Evolutionary conservation across 1,140 invertebrate species (phyloP).

Genomic region (Venturia canescens): DNA sequence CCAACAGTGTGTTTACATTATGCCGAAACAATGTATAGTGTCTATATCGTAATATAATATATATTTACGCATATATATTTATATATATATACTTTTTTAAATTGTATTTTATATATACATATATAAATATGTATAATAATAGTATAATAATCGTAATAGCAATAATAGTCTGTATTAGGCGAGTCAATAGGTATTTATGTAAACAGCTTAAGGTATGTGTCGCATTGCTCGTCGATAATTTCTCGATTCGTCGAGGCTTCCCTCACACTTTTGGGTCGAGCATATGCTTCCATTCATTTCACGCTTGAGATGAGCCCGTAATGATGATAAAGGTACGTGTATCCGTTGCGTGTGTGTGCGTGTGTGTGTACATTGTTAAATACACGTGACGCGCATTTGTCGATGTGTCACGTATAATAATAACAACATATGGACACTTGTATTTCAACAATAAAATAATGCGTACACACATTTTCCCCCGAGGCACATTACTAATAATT

Average conservation of each 20-base stretch:
- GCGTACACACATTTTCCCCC: neutral
- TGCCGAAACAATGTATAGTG: conserved; percentile 68
- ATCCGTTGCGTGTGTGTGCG: neutral
- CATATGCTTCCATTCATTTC: conserved; percentile 4
- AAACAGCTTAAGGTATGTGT: conserved; percentile 63
- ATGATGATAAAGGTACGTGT: neutral
- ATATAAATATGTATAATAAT: conserved; percentile 56
- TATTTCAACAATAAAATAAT: conserved; percentile 20
- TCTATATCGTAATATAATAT: conserved; percentile 66
- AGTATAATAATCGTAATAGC: conserved; percentile 65
- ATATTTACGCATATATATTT: conserved; percentile 35
- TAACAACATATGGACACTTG: neutral
- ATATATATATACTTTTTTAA: conserved; percentile 2
- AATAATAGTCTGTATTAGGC: conserved; percentile 67
- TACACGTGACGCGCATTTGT: too few species aligned
- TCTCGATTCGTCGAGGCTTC: conserved; percentile 51
- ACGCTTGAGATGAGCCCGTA: neutral
- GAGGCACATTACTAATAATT: conserved; percentile 37
- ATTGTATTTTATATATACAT: conserved; percentile 17
- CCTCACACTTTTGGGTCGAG: conserved; percentile 44
- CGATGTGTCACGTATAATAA: too few species aligned
- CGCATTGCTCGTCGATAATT: conserved; percentile 60
- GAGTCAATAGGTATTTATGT: conserved; percentile 63
- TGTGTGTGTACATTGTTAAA: neutral
- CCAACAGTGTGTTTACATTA: conserved; percentile 69